Evolutionary conservation across 2,113 vertebrate genomes (phyloP).

Genomic region (Pelobates fuscus): DNA sequence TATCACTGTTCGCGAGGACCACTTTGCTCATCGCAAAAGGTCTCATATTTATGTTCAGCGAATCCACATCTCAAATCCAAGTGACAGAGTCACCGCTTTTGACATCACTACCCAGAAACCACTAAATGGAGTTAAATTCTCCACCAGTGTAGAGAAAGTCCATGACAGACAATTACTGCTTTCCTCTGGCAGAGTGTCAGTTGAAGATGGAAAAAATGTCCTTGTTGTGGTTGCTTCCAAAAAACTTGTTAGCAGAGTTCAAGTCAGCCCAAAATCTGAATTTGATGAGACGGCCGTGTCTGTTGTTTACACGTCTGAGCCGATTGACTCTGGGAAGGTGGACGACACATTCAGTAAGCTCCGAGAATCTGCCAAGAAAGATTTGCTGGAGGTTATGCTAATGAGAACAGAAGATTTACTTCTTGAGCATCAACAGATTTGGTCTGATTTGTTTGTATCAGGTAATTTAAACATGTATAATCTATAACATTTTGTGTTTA

Average conservation of each 20-base stretch:
- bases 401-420: constrained; percentile 75
- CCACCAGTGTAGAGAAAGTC: constrained; percentile 75
- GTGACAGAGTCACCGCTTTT: constrained; percentile 70
- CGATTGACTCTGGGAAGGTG: constrained; percentile 68
- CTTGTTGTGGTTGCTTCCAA: constrained; percentile 85
- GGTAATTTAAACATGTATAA: constrained; percentile 71
- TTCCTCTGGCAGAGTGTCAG: constrained; percentile 75
- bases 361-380: constrained; percentile 79
- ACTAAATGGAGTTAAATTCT: constrained; percentile 67
- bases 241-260: constrained; percentile 75
- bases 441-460: constrained; percentile 91
- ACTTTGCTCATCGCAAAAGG: constrained; percentile 85
- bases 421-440: constrained; percentile 85
- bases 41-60: constrained; percentile 86
- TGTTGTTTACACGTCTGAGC: constrained; percentile 80
- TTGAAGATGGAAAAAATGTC: constrained; percentile 70
- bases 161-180: constrained; percentile 84
- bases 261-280: constrained; percentile 80
- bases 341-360: constrained; percentile 79
- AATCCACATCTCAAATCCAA: constrained; percentile 84
- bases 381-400: constrained; percentile 84
- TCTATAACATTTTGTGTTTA: no score
- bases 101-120: constrained; percentile 62
- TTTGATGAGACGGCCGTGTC: constrained; percentile 82
- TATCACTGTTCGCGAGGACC: constrained; percentile 84